Conservation (phyloP, 1,140 invertebrate species). For the Ostrea denselamellosa region DNA sequence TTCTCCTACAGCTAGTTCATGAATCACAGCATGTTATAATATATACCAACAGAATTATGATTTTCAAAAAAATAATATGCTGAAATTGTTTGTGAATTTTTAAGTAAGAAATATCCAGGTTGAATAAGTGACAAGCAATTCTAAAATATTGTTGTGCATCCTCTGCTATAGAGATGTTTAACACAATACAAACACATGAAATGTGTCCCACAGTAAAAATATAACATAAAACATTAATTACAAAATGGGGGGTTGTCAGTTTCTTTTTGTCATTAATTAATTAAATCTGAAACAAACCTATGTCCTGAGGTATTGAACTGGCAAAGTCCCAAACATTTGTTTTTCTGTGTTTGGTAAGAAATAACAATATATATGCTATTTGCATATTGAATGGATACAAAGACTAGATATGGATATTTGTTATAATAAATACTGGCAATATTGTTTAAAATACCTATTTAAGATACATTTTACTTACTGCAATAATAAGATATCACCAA, state of each 20-base stretch:
- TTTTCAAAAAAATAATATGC: neutral
- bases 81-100: neutral
- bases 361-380: neutral
- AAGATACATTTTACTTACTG: neutral
- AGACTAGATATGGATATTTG: constrained; percentile 24
- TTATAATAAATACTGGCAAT: constrained; percentile 26
- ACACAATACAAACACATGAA: neutral
- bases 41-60: neutral
- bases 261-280: neutral
- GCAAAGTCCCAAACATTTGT: neutral
- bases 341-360: neutral
- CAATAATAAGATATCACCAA: constrained; percentile 6
- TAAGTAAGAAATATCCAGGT: too few species aligned
- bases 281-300: constrained; percentile 3
- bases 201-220: neutral
- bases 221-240: neutral
- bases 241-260: neutral
- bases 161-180: too few species aligned
- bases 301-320: constrained; percentile 15
- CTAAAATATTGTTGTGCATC: too few species aligned
- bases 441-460: neutral
- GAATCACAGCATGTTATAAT: neutral
- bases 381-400: neutral
- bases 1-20: neutral
- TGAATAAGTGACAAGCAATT: too few species aligned